Percentiles rank a stretch among this genome's conserved stretches.
Evolutionary conservation across 2,888 invertebrate species (phyloP).

Genomic region (Drosophila planitibia): DNA sequence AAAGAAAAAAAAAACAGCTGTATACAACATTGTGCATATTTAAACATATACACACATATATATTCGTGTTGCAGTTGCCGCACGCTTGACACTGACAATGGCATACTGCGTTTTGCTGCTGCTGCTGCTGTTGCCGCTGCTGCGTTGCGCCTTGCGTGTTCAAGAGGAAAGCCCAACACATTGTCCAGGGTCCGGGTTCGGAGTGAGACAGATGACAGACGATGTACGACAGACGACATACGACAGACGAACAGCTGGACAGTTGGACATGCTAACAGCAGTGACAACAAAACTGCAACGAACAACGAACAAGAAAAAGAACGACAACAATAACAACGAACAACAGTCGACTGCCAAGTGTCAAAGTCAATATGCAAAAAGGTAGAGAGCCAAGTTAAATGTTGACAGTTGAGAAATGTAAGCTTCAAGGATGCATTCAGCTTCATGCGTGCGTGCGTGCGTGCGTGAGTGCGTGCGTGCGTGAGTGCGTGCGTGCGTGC

Average conservation of each 20-base stretch:
- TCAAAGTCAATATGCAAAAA: conserved; percentile 82
- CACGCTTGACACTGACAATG: conserved; percentile 73
- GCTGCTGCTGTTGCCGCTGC: conserved; percentile 2
- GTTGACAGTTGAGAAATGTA: conserved; percentile 82
- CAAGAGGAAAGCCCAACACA: conserved; percentile 69
- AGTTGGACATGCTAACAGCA: conserved; percentile 75
- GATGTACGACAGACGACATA: conserved; percentile 1
- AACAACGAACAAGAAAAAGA: conserved; percentile 1
- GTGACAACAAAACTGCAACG: conserved; percentile 42
- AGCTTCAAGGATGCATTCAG: conserved; percentile 75
- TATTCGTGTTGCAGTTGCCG: conserved; percentile 46
- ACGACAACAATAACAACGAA: conserved; percentile 22
- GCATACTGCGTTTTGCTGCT: conserved; percentile 42
- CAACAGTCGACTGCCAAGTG: conserved; percentile 70
- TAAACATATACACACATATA: conserved; percentile 8
- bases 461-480: conserved; percentile 18
- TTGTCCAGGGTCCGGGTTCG: conserved; percentile 60
- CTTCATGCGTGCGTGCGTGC: neutral
- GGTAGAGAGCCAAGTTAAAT: conserved; percentile 72
- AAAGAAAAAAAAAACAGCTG: conserved; percentile 11
- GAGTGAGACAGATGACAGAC: conserved; percentile 19
- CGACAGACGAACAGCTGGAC: conserved; percentile 23
- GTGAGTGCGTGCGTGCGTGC: conserved; percentile 42
- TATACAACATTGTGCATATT: neutral
- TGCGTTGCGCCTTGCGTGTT: conserved; percentile 64